phyloP scores from a whole-genome alignment of 30 jellyfish, hydroid and myxozoan genomes.

The Phacellophora camtschatica region DNA sequence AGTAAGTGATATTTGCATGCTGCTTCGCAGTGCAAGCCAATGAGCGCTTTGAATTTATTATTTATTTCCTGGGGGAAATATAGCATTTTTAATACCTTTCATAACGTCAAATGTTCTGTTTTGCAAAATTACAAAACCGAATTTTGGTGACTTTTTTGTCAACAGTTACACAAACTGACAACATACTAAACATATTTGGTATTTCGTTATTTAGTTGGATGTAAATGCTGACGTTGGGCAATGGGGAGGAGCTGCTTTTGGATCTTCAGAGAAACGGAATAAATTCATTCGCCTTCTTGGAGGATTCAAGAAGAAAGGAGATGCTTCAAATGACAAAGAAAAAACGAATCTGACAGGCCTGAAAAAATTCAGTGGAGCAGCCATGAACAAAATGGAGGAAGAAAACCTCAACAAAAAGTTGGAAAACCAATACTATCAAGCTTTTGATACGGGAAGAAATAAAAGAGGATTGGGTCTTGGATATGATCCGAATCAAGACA shows the following conservation, averaged over 20 bases:
- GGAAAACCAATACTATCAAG: conserved; percentile 69
- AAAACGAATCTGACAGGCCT: not conserved
- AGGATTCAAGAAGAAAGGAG: conserved; percentile 47
- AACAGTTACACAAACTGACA: not conserved
- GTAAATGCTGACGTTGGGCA: conserved; percentile 53
- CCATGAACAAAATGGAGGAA: conserved; percentile 50
- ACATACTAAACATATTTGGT: not conserved
- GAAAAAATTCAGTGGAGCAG: conserved; percentile 47
- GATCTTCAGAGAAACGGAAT: conserved; percentile 45
- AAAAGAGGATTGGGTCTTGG: conserved; percentile 78
- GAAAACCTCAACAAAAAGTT: conserved; percentile 31
- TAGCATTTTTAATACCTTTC: no score
- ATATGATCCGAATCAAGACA: conserved; percentile 42
- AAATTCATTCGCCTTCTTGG: conserved; percentile 67
- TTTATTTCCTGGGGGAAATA: no score
- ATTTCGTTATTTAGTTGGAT: not conserved
- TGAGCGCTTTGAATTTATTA: no score
- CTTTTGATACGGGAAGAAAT: conserved; percentile 59
- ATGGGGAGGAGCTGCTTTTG: conserved; percentile 65
- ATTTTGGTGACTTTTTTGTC: not conserved
- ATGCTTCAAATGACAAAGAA: not conserved
- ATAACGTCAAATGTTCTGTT: no score
- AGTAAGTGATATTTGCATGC: no score
- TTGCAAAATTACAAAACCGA: no score
- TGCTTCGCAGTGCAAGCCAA: no score